Evolutionary conservation across 2,888 invertebrate genomes (phyloP), one percentile per base, ranked within the genome.

Genomic region (Agriopis aurantiaria): DNA sequence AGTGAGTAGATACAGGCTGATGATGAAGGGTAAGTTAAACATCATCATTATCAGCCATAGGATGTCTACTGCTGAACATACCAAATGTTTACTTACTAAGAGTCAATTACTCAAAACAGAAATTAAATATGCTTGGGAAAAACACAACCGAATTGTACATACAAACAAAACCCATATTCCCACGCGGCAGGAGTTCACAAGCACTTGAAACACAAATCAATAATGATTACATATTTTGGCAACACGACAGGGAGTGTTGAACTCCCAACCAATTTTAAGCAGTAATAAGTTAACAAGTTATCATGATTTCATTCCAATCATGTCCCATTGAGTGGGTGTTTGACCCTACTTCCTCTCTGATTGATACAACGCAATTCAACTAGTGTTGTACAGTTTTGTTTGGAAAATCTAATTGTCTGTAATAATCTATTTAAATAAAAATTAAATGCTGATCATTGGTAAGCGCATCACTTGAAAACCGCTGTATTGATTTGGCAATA

Each of bases 271-370:
- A 76, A 75, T 70, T 69, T 74, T 57, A 57, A 65, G 66, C 56
- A 62, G 45, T 58, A 62, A 69, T 64, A 60, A 69, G 52, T 69
- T 66, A 51, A 55, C 72, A 61, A 65, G 63, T 68, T 68, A 68
- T 71, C 58, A 63, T 65, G 48, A 75, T 69, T 71, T 69, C 62
- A 75, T 73, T 68, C 66, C 80, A 82, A 81, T 80, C 78, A 71
- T 76, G 77, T 60, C 67, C 82, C 77, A 84, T 78, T 80, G 79
- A 74, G 65, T 65, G 65, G 85, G 88, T 82, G 84, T 80, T 78
- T 80, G 85, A 88, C 85, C 88, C 79, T 75, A 80, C 83, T 86
- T 90, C 91, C 91, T 85, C 71, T 83, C 76, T 78, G 69, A 79
- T 77, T 84, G 83, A 81, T 82, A 84, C 76, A 76, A 77, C 78